Base-by-base conservation (phyloP, 2,797 vertebrate species). In the Channallabes apus region DNA sequence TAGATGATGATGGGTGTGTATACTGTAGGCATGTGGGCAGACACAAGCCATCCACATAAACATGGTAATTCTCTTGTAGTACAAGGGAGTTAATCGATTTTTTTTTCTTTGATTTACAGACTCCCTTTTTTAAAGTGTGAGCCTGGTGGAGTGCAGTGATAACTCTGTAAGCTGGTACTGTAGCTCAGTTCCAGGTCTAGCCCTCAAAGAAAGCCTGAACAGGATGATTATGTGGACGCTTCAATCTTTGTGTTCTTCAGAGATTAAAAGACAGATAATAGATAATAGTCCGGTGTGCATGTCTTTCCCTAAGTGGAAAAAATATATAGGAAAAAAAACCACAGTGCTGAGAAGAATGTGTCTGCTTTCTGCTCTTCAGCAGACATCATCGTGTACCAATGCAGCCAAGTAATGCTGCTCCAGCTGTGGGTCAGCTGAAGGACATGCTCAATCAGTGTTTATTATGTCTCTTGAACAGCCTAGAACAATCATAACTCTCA, bases 351-450 rank as follows among this genome's bases (percentile, higher is more conserved):
- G 35, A 71, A 68, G 65, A 35, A 35, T 41, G 46, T 46, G 11
- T 72, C 8, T 9, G 22, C 22, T 72, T 51, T 46, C 38, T 72
- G 35, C 69, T 24, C 38, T 46, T 4, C 22, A 72, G 38, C 8
- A 6, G 46, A 54, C 18, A 20, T 6, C 3, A 46, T 32, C 15
- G 2, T 4, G 65, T 32, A 68, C 65, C 29, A 32, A 12, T 72
- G 38, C 12, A 14, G 69, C 11, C 22, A 41, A n/a, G 72, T 75
- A 75, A 27, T 75, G 46, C 15, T 75, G 54, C 72, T 62, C 38
- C 89, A 85, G 85, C 84, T 78, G 71, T 77, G 59, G 89, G 90
- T 89, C 41, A 32, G 59, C 46, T 29, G 72, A 75, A 54, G 72
- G 46, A 27, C 72, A 75, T 51, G 54, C 20, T n/a, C 72, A 56